Evolutionary conservation across 2,888 invertebrate genomes (phyloP).

Genomic region (Apoda limacodes): DNA sequence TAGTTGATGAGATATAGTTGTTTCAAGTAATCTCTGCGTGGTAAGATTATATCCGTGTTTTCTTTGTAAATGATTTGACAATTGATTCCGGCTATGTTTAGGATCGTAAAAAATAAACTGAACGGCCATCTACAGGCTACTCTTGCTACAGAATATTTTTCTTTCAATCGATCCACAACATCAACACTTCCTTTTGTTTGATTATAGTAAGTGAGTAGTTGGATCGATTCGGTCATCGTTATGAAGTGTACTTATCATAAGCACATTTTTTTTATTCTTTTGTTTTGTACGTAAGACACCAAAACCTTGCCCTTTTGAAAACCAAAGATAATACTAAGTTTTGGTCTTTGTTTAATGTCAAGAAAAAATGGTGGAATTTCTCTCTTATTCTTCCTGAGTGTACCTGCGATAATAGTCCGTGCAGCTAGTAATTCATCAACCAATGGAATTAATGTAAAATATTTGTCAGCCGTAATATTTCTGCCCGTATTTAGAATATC

Average conservation of each 20-base stretch:
- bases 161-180: conserved; percentile 25
- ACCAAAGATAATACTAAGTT: conserved; percentile 8
- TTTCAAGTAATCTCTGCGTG: conserved; percentile 10
- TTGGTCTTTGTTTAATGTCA: conserved; percentile 5
- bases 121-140: conserved; percentile 23
- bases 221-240: conserved; percentile 10
- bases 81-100: conserved; percentile 20
- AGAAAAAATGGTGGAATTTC: conserved; percentile 6
- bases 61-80: conserved; percentile 19
- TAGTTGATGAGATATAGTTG: conserved; percentile 7
- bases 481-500: conserved; percentile 3
- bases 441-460: conserved; percentile 9
- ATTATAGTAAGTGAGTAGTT: conserved; percentile 9
- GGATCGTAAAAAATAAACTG: conserved; percentile 23
- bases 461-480: conserved; percentile 14
- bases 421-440: conserved; percentile 8
- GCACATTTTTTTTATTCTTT: conserved; percentile 8
- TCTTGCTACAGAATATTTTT: conserved; percentile 23
- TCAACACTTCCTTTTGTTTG: conserved; percentile 25
- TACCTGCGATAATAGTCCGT: conserved; percentile 6
- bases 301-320: conserved; percentile 2
- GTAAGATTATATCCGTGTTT: too few relatives aligned
- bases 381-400: conserved; percentile 9
- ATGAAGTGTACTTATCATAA: conserved; percentile 9
- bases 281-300: conserved; percentile 6